Evolutionary conservation across 2,888 invertebrate species (phyloP).

Genomic region (Pomacea canaliculata): DNA sequence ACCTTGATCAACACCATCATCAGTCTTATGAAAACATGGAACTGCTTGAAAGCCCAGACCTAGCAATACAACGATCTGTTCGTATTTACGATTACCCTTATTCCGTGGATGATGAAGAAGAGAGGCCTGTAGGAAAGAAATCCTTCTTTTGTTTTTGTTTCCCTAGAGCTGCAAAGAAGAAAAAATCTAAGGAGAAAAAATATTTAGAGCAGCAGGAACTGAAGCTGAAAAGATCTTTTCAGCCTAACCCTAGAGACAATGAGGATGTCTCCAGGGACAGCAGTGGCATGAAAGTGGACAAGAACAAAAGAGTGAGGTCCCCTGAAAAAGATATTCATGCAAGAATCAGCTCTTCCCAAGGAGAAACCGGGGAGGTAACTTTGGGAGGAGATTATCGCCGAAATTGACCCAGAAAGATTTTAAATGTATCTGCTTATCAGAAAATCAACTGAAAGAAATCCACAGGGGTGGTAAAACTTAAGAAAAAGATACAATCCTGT

Average conservation of each 20-base stretch:
- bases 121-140: constrained; percentile 30
- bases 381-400: constrained; percentile 3
- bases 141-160: constrained; percentile 56
- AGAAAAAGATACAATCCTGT: too few species aligned
- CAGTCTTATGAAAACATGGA: constrained; percentile 59
- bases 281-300: neutral
- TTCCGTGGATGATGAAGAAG: constrained; percentile 43
- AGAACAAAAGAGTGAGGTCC: neutral
- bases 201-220: constrained; percentile 11
- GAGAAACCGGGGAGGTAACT: constrained; percentile 4
- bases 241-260: neutral
- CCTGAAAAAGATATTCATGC: neutral
- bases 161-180: constrained; percentile 35
- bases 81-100: constrained; percentile 50
- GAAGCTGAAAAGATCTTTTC: neutral
- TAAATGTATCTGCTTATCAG: too few species aligned
- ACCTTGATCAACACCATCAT: constrained; percentile 40
- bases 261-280: neutral
- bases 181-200: constrained; percentile 31
- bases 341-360: neutral
- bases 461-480: too few species aligned
- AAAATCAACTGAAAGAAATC: too few species aligned
- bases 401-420: constrained; percentile 23
- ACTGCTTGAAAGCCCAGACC: constrained; percentile 43
- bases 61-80: constrained; percentile 33